phyloP scores from a whole-genome alignment of 2,113 vertebrate species.

The Lipophrys pholis region DNA sequence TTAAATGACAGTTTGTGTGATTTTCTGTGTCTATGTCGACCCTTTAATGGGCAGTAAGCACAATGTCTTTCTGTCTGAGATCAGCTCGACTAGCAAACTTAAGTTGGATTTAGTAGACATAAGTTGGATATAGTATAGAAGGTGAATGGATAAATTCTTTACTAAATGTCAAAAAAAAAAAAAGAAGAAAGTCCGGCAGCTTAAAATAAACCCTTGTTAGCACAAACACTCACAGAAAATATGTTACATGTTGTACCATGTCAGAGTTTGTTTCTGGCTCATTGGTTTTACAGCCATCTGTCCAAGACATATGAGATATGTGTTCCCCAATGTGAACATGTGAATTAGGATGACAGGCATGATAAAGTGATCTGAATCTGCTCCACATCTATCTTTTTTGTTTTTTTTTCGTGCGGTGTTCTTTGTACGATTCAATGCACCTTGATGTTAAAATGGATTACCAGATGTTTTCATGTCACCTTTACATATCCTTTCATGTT shows the following conservation, averaged over 20 bases:
- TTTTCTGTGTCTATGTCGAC: too few species aligned
- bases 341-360: constrained; percentile 2
- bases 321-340: background rate
- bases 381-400: background rate
- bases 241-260: background rate
- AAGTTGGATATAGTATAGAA: too few species aligned
- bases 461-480: constrained; percentile 13
- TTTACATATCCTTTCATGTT: background rate
- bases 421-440: background rate
- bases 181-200: background rate
- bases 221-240: constrained; percentile 14
- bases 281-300: background rate
- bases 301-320: background rate
- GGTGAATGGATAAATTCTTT: too few species aligned
- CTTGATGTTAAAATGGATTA: constrained; percentile 12
- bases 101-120: too few species aligned
- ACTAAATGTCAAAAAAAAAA: too few species aligned
- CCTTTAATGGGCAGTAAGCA: too few species aligned
- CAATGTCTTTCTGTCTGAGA: too few species aligned
- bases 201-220: background rate
- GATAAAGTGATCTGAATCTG: background rate
- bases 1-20: too few species aligned
- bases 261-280: background rate
- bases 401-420: background rate
- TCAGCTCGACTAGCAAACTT: too few species aligned